Percentiles rank a stretch among this genome's conserved stretches.
phyloP scores from a whole-genome alignment of 2,797 vertebrate genomes.

The Cichlasoma orientale region DNA sequence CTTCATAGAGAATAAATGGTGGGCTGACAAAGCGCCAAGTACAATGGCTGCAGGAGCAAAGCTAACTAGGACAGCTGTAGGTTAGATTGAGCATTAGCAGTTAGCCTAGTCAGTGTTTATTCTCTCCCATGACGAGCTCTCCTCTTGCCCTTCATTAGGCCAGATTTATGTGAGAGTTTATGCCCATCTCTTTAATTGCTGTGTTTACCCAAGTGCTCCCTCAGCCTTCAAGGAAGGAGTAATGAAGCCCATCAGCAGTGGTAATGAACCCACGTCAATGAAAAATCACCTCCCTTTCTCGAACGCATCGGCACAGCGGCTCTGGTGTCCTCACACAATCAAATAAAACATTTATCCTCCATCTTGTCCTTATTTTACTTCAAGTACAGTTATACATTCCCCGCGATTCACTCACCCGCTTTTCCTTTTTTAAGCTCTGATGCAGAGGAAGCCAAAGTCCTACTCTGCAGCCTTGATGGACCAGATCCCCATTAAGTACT shows the following conservation, averaged over 20 bases:
- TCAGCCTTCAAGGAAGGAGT: conserved; percentile 72
- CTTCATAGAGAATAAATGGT: conserved; percentile 54
- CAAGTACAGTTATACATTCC: conserved; percentile 10
- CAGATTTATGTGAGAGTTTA: conserved; percentile 78
- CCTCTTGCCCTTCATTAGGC: conserved; percentile 76
- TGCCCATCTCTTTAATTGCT: conserved; percentile 76
- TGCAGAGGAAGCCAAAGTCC: conserved; percentile 97
- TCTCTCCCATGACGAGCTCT: conserved; percentile 62
- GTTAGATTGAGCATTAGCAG: conserved; percentile 70
- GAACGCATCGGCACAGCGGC: conserved; percentile 41
- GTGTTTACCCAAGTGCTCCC: conserved; percentile 79
- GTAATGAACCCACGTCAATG: conserved; percentile 77
- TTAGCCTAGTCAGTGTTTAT: conserved; percentile 69
- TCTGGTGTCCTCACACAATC: conserved; percentile 45
- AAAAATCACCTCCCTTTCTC: conserved; percentile 71
- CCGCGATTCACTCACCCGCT: not conserved
- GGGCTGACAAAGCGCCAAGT: conserved; percentile 56
- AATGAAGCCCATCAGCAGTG: conserved; percentile 75
- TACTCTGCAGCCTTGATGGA: conserved; percentile 97
- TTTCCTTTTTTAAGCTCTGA: conserved; percentile 81
- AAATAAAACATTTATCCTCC: conserved; percentile 43
- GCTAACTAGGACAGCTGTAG: conserved; percentile 70
- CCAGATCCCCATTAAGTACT: conserved; percentile 97
- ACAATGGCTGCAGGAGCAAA: conserved; percentile 42
- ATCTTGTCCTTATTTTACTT: conserved; percentile 43